phyloP scores from a whole-genome alignment of 2,113 vertebrate genomes.

The Setophaga coronata region DNA sequence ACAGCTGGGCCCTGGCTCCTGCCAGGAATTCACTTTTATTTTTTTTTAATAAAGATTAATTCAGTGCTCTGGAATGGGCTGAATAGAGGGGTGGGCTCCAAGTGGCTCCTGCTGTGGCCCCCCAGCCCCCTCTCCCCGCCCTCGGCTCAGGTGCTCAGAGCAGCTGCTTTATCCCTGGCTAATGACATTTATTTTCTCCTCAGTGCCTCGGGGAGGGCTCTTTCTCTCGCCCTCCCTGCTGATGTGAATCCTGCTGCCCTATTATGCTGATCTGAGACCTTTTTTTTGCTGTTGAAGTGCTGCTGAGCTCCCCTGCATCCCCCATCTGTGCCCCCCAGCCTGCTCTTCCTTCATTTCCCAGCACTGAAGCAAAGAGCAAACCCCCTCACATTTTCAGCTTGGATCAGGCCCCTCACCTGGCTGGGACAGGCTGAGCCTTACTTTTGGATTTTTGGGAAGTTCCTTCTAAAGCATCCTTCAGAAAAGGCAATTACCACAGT shows the following conservation, averaged over 20 bases:
- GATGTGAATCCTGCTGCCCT: neutral
- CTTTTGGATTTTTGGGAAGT: neutral
- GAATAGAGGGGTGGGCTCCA: neutral
- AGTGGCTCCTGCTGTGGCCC: neutral
- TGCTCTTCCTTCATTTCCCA: neutral
- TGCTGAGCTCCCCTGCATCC: neutral
- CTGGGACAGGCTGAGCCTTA: accelerated
- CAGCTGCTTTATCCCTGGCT: neutral
- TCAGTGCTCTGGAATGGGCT: accelerated
- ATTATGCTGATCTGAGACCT: neutral
- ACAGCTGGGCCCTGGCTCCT: neutral
- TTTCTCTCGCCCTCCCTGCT: neutral
- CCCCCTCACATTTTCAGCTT: neutral
- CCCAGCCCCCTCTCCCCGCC: neutral
- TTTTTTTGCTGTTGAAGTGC: neutral
- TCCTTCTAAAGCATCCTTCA: neutral
- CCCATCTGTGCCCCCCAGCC: neutral
- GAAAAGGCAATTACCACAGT: conserved; percentile 21
- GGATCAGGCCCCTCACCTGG: neutral
- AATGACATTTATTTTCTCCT: neutral
- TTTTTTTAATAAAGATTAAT: neutral
- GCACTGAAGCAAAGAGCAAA: neutral
- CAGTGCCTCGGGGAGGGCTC: neutral
- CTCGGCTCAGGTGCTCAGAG: conserved; percentile 6
- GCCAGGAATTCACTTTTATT: neutral